Conservation (phyloP, 2,888 invertebrate genomes). For the Ochropleura leucogaster region DNA sequence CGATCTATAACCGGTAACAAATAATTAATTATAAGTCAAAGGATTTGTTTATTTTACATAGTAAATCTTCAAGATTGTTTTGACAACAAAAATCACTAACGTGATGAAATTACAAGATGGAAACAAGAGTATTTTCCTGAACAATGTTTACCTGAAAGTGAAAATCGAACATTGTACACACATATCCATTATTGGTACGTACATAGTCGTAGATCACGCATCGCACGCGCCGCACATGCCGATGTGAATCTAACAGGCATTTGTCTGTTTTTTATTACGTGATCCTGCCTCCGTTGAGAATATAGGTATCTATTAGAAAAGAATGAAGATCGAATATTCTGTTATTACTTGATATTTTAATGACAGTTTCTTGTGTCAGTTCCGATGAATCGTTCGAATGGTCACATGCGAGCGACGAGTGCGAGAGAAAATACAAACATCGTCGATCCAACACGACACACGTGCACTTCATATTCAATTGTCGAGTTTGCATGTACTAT, state of each 20-base stretch:
- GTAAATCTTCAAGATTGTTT: not conserved
- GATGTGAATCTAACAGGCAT: slow-evolving; percentile 63
- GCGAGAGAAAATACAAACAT: slow-evolving; percentile 81
- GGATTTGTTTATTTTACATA: not conserved
- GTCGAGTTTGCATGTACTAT: slow-evolving; percentile 61
- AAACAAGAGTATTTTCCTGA: slow-evolving; percentile 54
- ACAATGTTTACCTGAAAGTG: slow-evolving; percentile 83
- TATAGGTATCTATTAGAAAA: slow-evolving; percentile 73
- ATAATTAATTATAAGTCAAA: not conserved
- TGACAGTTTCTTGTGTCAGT: slow-evolving; percentile 87
- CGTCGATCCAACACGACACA: slow-evolving; percentile 74
- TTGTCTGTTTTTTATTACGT: slow-evolving; percentile 71
- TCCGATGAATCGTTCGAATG: slow-evolving; percentile 87
- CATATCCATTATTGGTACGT: slow-evolving; percentile 71
- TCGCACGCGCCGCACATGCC: slow-evolving; percentile 76
- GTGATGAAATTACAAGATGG: slow-evolving; percentile 31
- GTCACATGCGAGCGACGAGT: slow-evolving; percentile 83
- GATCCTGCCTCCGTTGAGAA: slow-evolving; percentile 71
- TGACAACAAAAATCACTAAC: slow-evolving; percentile 10
- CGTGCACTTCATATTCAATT: slow-evolving; percentile 64
- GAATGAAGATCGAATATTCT: slow-evolving; percentile 77
- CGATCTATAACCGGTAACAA: not conserved
- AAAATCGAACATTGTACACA: slow-evolving; percentile 80
- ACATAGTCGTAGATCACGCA: slow-evolving; percentile 68
- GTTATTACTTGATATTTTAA: slow-evolving; percentile 83